A percentile compares a stretch with the other conserved stretches of the same genome.
These are phyloP conservation scores for Pterocles gutturalis DNA, from an alignment of 2,113 vertebrate species.

Conservation along the genomic window DNA sequence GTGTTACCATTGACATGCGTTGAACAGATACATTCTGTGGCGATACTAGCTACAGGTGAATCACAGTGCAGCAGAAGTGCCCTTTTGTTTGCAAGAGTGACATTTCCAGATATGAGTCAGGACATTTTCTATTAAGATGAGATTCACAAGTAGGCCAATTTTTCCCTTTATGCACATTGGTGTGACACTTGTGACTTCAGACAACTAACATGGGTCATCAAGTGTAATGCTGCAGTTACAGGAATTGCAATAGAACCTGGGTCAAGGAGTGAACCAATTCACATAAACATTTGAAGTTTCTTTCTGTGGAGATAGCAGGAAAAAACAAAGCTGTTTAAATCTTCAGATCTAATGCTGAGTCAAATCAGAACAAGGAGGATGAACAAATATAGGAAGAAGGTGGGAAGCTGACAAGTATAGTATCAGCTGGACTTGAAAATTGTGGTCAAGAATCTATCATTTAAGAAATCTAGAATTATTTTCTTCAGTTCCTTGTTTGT, in stretches of 20 bases:
- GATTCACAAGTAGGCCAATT: not conserved
- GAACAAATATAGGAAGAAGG: not conserved
- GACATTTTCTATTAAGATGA: not conserved
- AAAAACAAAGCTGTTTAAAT: not conserved
- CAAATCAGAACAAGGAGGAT: not conserved
- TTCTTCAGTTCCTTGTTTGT: not conserved
- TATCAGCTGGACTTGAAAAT: not conserved
- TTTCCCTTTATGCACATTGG: not conserved
- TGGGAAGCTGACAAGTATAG: not conserved
- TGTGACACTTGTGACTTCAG: not conserved
- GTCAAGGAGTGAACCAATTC: not conserved
- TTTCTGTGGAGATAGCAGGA: not conserved
- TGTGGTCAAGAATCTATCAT: not conserved
- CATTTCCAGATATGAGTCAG: not conserved
- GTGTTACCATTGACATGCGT: not conserved
- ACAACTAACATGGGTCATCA: fast-evolving
- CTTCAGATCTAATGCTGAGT: not conserved
- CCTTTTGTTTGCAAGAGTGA: not conserved
- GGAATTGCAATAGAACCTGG: not conserved
- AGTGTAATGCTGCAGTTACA: not conserved
- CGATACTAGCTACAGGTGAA: not conserved
- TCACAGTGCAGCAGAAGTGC: not conserved
- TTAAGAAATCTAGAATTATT: not conserved
- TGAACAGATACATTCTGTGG: not conserved
- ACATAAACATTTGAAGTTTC: not conserved